Evolutionary conservation across 2,113 vertebrate genomes (phyloP).

Genomic region (Rhabdomys dilectus): DNA sequence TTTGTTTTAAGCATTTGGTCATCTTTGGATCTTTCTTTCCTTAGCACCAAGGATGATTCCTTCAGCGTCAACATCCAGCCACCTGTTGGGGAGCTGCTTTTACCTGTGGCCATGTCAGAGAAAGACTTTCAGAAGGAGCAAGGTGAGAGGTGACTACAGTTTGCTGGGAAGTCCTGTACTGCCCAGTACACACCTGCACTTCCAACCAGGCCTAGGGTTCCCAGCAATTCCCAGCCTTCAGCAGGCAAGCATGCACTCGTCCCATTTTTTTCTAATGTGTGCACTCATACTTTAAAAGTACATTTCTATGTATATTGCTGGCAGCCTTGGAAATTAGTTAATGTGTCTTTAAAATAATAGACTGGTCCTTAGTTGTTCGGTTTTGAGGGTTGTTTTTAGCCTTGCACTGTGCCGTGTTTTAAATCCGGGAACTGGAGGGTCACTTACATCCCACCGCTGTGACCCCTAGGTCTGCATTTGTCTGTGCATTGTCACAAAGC

Average conservation of each 20-base stretch:
- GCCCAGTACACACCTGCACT: neutral
- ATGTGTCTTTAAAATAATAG: slow-evolving; percentile 57
- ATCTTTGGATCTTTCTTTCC: slow-evolving; percentile 70
- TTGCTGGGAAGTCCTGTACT: slow-evolving; percentile 47
- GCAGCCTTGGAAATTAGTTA: slow-evolving; percentile 67
- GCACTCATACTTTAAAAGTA: slow-evolving; percentile 48
- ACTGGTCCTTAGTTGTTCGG: slow-evolving; percentile 54
- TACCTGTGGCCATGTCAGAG: slow-evolving; percentile 94
- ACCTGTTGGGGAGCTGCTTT: slow-evolving; percentile 94
- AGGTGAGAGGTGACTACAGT: slow-evolving; percentile 87
- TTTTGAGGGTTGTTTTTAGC: slow-evolving; percentile 59
- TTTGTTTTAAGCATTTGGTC: slow-evolving; percentile 52
- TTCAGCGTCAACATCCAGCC: slow-evolving; percentile 96
- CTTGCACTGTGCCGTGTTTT: slow-evolving; percentile 41
- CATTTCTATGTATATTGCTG: slow-evolving; percentile 41
- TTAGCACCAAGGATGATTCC: slow-evolving; percentile 94
- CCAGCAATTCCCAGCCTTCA: neutral
- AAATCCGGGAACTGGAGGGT: slow-evolving; percentile 64
- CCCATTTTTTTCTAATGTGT: slow-evolving; percentile 52
- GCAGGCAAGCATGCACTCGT: neutral
- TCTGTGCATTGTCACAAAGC: neutral
- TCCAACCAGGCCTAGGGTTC: neutral
- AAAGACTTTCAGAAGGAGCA: slow-evolving; percentile 95
- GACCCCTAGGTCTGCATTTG: slow-evolving; percentile 22
- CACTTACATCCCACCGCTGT: neutral